phyloP scores from a whole-genome alignment of 2,888 invertebrate genomes.

The Unio pictorum region DNA sequence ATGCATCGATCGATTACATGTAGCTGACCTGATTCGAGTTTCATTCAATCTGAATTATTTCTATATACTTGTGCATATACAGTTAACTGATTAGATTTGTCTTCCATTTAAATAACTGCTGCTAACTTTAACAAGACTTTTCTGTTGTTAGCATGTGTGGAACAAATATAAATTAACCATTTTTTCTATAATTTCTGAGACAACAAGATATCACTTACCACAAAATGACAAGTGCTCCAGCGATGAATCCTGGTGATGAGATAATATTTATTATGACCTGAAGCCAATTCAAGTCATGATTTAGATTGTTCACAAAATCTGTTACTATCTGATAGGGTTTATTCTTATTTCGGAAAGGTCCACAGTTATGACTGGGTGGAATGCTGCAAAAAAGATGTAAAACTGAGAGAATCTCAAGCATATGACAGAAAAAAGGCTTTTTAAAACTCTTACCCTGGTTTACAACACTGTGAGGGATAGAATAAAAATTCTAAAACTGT shows the following conservation, averaged over 20 bases:
- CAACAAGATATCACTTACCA: conserved; percentile 47
- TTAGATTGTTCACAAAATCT: conserved; percentile 49
- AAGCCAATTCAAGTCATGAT: conserved; percentile 31
- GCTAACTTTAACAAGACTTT: no score
- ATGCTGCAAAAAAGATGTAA: conserved; percentile 42
- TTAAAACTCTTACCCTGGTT: no score
- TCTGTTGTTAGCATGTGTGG: no score
- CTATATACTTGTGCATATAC: no score
- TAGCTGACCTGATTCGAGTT: no score
- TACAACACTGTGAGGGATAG: no score
- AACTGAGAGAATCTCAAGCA: not conserved
- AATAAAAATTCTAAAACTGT: no score
- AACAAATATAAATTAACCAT: no score
- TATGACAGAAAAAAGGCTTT: not conserved
- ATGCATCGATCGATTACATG: no score
- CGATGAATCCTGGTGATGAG: conserved; percentile 61
- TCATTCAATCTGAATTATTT: no score
- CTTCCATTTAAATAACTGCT: no score
- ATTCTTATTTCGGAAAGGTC: conserved; percentile 57
- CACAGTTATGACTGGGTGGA: conserved; percentile 61
- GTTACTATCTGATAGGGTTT: conserved; percentile 60
- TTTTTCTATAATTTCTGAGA: not conserved
- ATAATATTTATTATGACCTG: conserved; percentile 53
- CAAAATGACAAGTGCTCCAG: conserved; percentile 56
- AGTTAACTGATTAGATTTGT: not conserved